Base-by-base conservation (phyloP, 1,140 invertebrate species). In the Conus ventricosus region DNA sequence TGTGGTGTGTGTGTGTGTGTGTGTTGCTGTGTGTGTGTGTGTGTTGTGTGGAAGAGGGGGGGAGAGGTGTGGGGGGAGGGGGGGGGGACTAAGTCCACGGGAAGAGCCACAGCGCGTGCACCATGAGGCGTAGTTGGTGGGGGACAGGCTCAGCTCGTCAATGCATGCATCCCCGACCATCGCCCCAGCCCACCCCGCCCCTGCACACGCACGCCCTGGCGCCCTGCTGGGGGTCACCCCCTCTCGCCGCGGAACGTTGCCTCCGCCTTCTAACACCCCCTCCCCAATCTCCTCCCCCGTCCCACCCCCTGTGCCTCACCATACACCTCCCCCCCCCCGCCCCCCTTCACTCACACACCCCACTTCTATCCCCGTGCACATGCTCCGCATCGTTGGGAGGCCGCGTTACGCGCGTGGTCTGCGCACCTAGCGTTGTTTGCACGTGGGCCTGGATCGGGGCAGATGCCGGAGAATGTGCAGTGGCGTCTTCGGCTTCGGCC, bases 401-500 rank as follows among this genome's bases (percentile, higher is more conserved):
- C 55, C 54, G 82, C 57, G 51, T 53, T 53, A 67, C 81, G 82
- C 57, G 80, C 82, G 54, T 84, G 82, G 60, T n/a, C 39, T 39
- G 39, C 63, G 55, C 82, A 55, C 82, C 60, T n/a, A 4, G 8
- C n/a, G 82, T 55, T n/a, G 60, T 57, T 39, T 84, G 82, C 82
- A 84, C 82, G 82, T 84, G 82, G 57, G 23, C 57, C 55, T 7
- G 67, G 82, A 84, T 84, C 8, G 55, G 55, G 82, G 82, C 82
- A 84, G 55, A 84, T 84, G 82, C 63, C 57, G 57, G 54, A 11
- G 55, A 63, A 60, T 84, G 82, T 84, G n/a, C 82, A 84, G n/a
- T n/a, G 54, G 82, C 82, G 82, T 71, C 67, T 71, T 20, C 23
- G 67, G 67, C 67, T 71, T 71, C 78, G 13, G 78, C 78, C n/a